Evolutionary conservation across 2,797 vertebrate species (phyloP).

Genomic region (Enteromius fasciolatus): DNA sequence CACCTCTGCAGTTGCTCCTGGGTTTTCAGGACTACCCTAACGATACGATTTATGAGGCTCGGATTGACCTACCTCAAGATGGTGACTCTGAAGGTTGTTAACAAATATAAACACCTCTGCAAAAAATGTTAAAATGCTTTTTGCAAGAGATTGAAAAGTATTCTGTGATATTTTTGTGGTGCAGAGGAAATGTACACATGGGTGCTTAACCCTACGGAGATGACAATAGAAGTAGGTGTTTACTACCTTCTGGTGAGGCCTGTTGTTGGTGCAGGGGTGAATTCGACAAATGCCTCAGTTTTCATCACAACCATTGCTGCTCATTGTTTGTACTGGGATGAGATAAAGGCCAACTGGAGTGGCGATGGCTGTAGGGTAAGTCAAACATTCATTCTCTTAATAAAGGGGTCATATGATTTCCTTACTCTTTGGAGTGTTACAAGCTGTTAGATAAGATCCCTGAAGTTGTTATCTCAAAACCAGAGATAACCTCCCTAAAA

Average conservation of each 20-base stretch:
- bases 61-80: slow-evolving; percentile 74
- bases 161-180: slow-evolving; percentile 41
- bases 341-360: slow-evolving; percentile 83
- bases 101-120: not conserved
- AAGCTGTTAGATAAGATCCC: no score
- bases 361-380: slow-evolving; percentile 88
- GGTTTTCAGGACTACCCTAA: slow-evolving; percentile 84
- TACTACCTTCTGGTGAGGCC: slow-evolving; percentile 86
- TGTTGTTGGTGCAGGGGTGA: slow-evolving; percentile 74
- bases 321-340: slow-evolving; percentile 92
- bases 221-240: slow-evolving; percentile 76
- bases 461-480: no score
- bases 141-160: not conserved
- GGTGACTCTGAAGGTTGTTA: slow-evolving; percentile 75
- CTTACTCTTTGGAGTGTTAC: no score
- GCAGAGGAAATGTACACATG: slow-evolving; percentile 76
- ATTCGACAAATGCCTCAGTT: slow-evolving; percentile 75
- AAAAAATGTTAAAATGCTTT: not conserved
- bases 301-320: slow-evolving; percentile 84
- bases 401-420: no score
- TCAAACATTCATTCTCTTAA: slow-evolving; percentile 19
- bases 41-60: slow-evolving; percentile 78
- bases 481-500: no score
- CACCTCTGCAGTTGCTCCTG: slow-evolving; percentile 82
- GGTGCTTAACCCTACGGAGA: slow-evolving; percentile 84